A percentile compares a stretch with the other conserved stretches of the same genome.
phyloP scores from a whole-genome alignment of 2,113 vertebrate genomes.

The Peromyscus maniculatus region DNA sequence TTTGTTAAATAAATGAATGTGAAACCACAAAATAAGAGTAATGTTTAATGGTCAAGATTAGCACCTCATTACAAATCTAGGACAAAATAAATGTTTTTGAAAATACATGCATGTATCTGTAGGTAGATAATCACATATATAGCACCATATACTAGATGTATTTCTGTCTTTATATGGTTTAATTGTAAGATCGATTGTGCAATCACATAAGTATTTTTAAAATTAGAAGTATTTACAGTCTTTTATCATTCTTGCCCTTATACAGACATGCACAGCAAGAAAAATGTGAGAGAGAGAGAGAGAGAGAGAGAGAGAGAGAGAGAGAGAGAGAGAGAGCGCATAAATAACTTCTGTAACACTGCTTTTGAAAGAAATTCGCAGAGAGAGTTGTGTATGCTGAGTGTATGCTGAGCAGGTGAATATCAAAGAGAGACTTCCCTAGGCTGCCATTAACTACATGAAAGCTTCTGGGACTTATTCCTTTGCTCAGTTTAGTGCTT shows the following conservation, averaged over 20 bases:
- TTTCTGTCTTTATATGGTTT: neutral
- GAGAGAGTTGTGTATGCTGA: constrained; percentile 79
- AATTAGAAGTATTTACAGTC: neutral
- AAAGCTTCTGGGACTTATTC: constrained; percentile 86
- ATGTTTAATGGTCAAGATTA: neutral
- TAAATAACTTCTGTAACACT: constrained; percentile 67
- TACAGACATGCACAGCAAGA: neutral
- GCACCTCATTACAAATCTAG: neutral
- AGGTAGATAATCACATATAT: neutral
- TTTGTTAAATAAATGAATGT: neutral
- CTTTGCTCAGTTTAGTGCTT: constrained; percentile 85
- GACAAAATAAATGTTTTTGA: neutral
- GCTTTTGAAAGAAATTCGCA: constrained; percentile 78
- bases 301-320: neutral
- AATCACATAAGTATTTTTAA: neutral
- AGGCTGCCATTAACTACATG: constrained; percentile 83
- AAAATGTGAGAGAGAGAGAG: neutral
- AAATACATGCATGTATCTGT: neutral
- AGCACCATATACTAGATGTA: neutral
- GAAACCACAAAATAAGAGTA: neutral
- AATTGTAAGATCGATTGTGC: constrained; percentile 9
- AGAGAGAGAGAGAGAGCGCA: neutral
- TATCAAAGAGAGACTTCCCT: constrained; percentile 85
- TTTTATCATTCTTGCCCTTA: neutral
- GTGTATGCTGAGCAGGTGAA: constrained; percentile 82